Conservation (phyloP, 2,113 vertebrate genomes). For the Physeter macrocephalus region DNA sequence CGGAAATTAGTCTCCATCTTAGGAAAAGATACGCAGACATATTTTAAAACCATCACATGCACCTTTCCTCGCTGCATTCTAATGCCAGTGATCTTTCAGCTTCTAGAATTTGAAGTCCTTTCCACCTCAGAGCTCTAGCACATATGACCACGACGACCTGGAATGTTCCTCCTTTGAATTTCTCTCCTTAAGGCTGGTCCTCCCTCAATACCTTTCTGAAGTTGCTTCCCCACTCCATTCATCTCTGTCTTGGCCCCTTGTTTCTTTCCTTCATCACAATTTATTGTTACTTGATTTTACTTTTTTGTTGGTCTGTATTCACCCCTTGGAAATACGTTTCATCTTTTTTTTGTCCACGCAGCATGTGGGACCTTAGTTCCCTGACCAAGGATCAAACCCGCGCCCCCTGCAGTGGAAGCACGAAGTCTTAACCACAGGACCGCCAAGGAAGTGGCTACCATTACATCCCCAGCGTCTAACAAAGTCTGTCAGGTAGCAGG, state of each 20-base stretch:
- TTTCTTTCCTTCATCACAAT: neutral
- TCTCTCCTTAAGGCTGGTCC: neutral
- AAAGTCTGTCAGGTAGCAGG: neutral
- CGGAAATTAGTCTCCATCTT: neutral
- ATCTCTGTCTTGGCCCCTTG: neutral
- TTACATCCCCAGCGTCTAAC: neutral
- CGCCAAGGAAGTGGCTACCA: neutral
- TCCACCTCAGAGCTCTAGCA: neutral
- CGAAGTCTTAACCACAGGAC: neutral
- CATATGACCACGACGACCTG: neutral
- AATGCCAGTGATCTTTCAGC: neutral
- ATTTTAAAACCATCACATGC: neutral
- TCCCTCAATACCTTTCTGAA: neutral
- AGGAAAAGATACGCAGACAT: neutral
- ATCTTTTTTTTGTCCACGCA: neutral
- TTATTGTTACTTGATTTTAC: neutral
- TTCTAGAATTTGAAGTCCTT: neutral
- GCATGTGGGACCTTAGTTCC: neutral
- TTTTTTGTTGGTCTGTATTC: neutral
- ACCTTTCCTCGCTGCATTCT: neutral
- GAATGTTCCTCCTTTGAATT: neutral
- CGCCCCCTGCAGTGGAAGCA: neutral
- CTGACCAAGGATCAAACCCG: neutral
- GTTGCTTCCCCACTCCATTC: rapidly evolving
- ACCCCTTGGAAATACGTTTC: neutral